Conservation (phyloP, 1,140 invertebrate genomes). For the Philopotamus ludificatus region DNA sequence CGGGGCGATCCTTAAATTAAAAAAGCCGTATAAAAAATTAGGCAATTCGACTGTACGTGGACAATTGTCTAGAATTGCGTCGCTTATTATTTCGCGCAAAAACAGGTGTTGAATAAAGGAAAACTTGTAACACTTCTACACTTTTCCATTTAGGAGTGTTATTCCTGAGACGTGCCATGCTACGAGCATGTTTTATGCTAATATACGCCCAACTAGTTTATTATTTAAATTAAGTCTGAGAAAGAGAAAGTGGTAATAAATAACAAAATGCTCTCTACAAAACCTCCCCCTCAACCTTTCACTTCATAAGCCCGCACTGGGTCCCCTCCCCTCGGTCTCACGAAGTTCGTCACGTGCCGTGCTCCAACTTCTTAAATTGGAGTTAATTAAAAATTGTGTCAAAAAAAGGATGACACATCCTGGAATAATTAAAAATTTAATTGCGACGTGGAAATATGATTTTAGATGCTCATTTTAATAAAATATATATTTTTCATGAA, state of each 20-base stretch:
- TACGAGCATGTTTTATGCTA: constrained; percentile 24
- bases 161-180: constrained; percentile 1
- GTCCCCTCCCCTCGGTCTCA: not conserved
- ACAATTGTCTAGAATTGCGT: too few species aligned
- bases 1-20: too few species aligned
- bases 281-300: too few species aligned
- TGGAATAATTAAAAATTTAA: not conserved
- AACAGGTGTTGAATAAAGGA: too few species aligned
- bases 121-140: not conserved
- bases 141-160: constrained; percentile 10
- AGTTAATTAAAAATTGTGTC: not conserved
- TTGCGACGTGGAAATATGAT: not conserved
- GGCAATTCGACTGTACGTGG: too few species aligned
- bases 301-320: too few species aligned
- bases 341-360: not conserved
- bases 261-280: constrained; percentile 17
- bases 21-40: too few species aligned
- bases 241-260: constrained; percentile 25
- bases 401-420: not conserved
- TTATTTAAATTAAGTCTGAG: constrained; percentile 26
- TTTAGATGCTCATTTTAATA: not conserved
- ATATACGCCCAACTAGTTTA: constrained; percentile 16
- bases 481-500: not conserved
- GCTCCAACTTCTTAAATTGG: not conserved
- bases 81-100: too few species aligned